Base-by-base conservation (phyloP, 2,888 invertebrate species). In the Auanema freiburgensis region DNA sequence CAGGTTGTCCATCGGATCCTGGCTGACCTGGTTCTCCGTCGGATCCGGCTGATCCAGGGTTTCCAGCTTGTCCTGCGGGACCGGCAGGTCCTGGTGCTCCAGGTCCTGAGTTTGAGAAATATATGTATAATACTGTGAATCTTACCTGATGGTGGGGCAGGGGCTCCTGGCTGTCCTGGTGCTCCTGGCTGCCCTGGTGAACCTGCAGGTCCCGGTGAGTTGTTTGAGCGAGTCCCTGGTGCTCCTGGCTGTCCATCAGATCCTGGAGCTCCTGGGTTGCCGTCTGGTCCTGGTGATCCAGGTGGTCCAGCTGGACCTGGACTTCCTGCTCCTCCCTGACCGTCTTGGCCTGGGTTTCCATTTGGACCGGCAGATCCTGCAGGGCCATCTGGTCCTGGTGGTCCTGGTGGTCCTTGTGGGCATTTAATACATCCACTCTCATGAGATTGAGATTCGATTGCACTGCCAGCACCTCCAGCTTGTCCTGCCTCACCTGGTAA, bases 341-440 rank as follows among this genome's bases (percentile, higher is more conserved):
- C 60, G 46, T 73, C 73, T 55, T 71, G 68, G 40, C 66, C 33
- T 33, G 33, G 33, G 33, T 33, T 33, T 5, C 33, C 33, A 33
- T 33, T 8, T 5, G 33, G 21, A 56, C 74, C 74, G 41, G 69
- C 66, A 21, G 73, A 56, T 49, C 74, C 75, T 46, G 66, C 66
- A 18, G 72, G 60, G 50, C 77, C 77, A 50, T 64, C 63, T n/a
- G 65, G 59, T 52, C 79, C 79, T 16, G 72, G 69, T 1, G 77
- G 69, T 57, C 79, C 79, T n/a, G 74, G 67, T 12, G 71, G 65
- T 14, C 69, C 79, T 40, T 73, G 76, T 4, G 77, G 69, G 52
- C 79, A 79, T 25, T 74, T 75, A 63, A 77, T 75, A 69, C 79
- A 79, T 67, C 74, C 75, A 41, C 76, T 76, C 67, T 72, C 55